These are phyloP conservation scores for Urocynchramus pylzowi DNA, from an alignment of 2,113 vertebrate species.

Conservation along the genomic window DNA sequence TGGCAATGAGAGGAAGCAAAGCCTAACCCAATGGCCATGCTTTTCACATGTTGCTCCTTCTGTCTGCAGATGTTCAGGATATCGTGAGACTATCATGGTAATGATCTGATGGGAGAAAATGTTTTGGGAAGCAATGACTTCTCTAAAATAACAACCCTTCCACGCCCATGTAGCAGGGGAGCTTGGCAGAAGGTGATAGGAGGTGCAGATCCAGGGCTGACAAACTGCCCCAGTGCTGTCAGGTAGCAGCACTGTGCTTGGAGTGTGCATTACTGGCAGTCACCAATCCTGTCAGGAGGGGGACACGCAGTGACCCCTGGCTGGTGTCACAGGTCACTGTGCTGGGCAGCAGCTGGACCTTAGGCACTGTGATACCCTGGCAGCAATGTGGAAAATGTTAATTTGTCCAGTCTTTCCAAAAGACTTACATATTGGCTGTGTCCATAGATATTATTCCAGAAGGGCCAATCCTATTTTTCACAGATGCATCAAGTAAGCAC, in stretches of 20 bases:
- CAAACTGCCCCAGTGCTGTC: rapidly evolving
- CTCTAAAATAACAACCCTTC: background rate
- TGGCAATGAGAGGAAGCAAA: background rate
- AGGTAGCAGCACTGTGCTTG: background rate
- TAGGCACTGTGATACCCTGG: background rate
- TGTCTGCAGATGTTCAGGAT: background rate
- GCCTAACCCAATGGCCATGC: background rate
- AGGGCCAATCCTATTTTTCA: background rate
- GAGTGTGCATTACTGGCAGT: rapidly evolving
- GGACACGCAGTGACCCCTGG: background rate
- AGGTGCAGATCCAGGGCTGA: rapidly evolving
- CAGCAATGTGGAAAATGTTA: rapidly evolving
- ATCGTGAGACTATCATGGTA: background rate
- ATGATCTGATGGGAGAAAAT: background rate
- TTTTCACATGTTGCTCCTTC: background rate
- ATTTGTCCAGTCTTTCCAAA: background rate
- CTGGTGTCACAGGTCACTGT: background rate
- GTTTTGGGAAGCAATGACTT: background rate
- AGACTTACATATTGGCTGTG: background rate
- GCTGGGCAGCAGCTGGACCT: background rate
- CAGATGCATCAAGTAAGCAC: background rate
- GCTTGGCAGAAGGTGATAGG: background rate
- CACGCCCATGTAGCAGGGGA: background rate
- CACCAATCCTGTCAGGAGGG: background rate
- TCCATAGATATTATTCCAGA: background rate